Conservation (phyloP, 2,113 vertebrate genomes). For the Cololabis saira region DNA sequence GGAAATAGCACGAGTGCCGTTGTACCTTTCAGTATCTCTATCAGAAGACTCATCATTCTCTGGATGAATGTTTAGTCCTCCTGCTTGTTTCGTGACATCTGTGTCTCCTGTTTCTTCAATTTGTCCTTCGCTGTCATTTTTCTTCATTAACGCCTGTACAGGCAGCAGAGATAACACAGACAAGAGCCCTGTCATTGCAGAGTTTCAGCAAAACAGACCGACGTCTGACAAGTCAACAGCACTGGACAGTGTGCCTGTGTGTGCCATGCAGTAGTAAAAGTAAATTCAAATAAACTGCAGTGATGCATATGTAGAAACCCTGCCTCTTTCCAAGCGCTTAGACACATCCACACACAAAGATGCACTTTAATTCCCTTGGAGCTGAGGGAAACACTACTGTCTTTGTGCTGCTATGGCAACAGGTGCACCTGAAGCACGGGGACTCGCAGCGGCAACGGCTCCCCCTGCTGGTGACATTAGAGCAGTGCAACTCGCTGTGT, state of each 20-base stretch:
- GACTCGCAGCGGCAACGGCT: slow-evolving; percentile 34
- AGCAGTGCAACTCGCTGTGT: slow-evolving; percentile 10
- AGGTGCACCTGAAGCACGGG: slow-evolving; percentile 74
- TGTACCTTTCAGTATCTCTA: slow-evolving; percentile 87
- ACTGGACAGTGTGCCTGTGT: neutral
- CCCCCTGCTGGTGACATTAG: slow-evolving; percentile 61
- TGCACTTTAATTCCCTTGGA: slow-evolving; percentile 45
- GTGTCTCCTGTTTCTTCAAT: slow-evolving; percentile 53
- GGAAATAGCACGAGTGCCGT: neutral
- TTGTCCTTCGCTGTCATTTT: slow-evolving; percentile 66
- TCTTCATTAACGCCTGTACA: slow-evolving; percentile 82
- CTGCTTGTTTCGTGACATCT: slow-evolving; percentile 36
- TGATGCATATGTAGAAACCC: slow-evolving; percentile 25
- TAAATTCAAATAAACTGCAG: slow-evolving; percentile 55
- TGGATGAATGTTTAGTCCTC: slow-evolving; percentile 20
- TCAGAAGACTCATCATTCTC: slow-evolving; percentile 63
- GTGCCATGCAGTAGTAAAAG: slow-evolving; percentile 23
- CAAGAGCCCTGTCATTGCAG: slow-evolving; percentile 89
- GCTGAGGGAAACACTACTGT: slow-evolving; percentile 64
- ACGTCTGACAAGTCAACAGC: slow-evolving; percentile 29
- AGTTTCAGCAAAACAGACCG: slow-evolving; percentile 13
- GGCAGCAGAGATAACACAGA: slow-evolving; percentile 89
- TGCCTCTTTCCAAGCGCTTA: slow-evolving; percentile 34
- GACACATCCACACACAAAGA: slow-evolving; percentile 42
- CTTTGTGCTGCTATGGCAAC: slow-evolving; percentile 83